Conservation (phyloP, 2,113 vertebrate genomes). For the Salvator merianae region DNA sequence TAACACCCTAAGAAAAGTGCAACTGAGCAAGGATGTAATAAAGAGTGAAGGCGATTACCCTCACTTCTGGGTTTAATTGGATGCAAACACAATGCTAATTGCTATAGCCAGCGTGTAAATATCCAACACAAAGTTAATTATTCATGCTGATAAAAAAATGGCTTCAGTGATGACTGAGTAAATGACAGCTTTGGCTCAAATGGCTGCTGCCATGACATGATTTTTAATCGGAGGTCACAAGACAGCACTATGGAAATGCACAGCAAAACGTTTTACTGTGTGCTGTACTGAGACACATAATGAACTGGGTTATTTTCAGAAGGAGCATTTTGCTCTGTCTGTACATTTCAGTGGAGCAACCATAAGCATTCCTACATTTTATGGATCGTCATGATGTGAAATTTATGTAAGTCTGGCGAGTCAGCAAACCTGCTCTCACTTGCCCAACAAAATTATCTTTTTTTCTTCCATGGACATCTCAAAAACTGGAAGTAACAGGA, state of each 20-base stretch:
- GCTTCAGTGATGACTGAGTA: constrained; percentile 45
- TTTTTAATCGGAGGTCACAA: constrained; percentile 29
- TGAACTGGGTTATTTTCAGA: neutral
- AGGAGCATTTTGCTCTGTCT: neutral
- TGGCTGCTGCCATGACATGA: constrained; percentile 31
- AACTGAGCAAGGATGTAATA: constrained; percentile 37
- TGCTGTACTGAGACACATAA: neutral
- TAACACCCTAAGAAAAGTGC: constrained; percentile 29
- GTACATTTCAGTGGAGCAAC: neutral
- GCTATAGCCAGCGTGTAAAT: constrained; percentile 49
- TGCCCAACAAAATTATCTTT: too few species aligned
- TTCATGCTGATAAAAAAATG: constrained; percentile 43
- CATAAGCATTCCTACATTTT: neutral
- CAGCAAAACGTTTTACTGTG: neutral
- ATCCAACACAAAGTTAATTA: constrained; percentile 47
- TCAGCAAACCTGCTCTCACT: too few species aligned
- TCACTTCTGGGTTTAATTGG: constrained; percentile 25
- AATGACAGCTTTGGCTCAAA: constrained; percentile 32
- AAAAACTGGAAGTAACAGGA: too few species aligned
- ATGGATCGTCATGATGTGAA: too few species aligned
- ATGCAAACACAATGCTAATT: constrained; percentile 45
- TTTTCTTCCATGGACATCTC: too few species aligned
- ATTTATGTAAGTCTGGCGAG: too few species aligned
- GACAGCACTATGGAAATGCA: constrained; percentile 7
- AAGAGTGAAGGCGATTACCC: constrained; percentile 28